phyloP scores from a whole-genome alignment of 1,140 invertebrate species.

The Dendroctonus ponderosae region DNA sequence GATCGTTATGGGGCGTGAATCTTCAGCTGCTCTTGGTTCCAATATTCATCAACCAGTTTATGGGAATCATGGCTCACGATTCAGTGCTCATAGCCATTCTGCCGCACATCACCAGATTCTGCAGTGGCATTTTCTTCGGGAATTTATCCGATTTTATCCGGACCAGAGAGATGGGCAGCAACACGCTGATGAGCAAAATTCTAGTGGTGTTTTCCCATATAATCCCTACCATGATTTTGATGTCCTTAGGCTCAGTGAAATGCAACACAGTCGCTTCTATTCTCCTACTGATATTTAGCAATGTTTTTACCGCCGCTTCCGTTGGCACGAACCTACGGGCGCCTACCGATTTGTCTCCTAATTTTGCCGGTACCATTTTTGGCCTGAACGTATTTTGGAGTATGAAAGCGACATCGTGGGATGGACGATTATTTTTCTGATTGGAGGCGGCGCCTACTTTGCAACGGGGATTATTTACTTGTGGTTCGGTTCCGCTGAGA shows the following conservation, averaged over 20 bases:
- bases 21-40: background rate
- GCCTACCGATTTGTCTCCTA: slow-evolving; percentile 78
- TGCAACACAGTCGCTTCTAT: slow-evolving; percentile 64
- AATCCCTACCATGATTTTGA: slow-evolving; percentile 64
- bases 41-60: slow-evolving; percentile 66
- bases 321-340: slow-evolving; percentile 81
- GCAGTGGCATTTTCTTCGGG: slow-evolving; percentile 65
- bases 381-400: slow-evolving; percentile 62
- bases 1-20: slow-evolving; percentile 50
- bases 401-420: slow-evolving; percentile 3
- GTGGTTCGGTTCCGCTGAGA: slow-evolving; percentile 15
- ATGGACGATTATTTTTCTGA: slow-evolving; percentile 17
- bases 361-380: slow-evolving; percentile 73
- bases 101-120: slow-evolving; percentile 70
- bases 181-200: slow-evolving; percentile 67
- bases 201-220: slow-evolving; percentile 70
- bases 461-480: slow-evolving; percentile 15
- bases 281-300: slow-evolving; percentile 67
- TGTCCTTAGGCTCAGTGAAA: slow-evolving; percentile 65
- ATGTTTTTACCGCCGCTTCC: slow-evolving; percentile 79
- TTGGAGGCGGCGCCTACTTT: slow-evolving; percentile 8
- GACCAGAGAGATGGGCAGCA: slow-evolving; percentile 55
- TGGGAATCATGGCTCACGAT: slow-evolving; percentile 68
- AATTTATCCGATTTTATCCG: slow-evolving; percentile 65
- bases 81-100: slow-evolving; percentile 56